Evolutionary conservation across 92 coral and sea anemone species (phyloP).

Genomic region (Porites rus): DNA sequence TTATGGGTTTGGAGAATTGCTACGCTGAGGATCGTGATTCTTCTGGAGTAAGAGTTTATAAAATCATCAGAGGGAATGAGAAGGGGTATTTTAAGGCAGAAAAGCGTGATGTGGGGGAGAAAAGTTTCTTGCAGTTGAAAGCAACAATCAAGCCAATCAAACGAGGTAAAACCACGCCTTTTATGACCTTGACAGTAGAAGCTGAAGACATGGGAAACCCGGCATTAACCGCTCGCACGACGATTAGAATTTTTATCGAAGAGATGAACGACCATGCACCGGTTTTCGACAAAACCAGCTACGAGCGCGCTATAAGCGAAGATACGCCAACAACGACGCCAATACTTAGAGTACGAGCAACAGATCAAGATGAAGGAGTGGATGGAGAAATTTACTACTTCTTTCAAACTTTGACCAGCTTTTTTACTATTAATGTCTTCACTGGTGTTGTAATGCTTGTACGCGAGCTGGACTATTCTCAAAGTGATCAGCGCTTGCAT

Average conservation of each 20-base stretch:
- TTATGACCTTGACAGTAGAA: constrained; percentile 57
- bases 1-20: constrained; percentile 81
- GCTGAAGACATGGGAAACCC: constrained; percentile 79
- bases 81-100: constrained; percentile 70
- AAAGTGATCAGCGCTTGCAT: constrained; percentile 47
- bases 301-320: constrained; percentile 67
- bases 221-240: constrained; percentile 48
- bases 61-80: constrained; percentile 78
- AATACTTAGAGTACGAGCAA: constrained; percentile 67
- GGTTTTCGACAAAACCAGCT: constrained; percentile 56
- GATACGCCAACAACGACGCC: constrained; percentile 53
- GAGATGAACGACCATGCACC: constrained; percentile 68
- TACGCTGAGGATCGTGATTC: constrained; percentile 79
- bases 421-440: constrained; percentile 72
- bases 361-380: constrained; percentile 67
- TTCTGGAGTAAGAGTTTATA: constrained; percentile 65
- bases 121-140: constrained; percentile 65
- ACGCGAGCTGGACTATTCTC: constrained; percentile 65
- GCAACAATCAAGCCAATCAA: constrained; percentile 70
- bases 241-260: constrained; percentile 52
- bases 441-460: constrained; percentile 70
- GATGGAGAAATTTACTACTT: constrained; percentile 72
- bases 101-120: constrained; percentile 46
- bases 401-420: constrained; percentile 58
- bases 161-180: constrained; percentile 33